Conservation (phyloP, 1,140 invertebrate species). For the Zaprionus tsacasi region DNA sequence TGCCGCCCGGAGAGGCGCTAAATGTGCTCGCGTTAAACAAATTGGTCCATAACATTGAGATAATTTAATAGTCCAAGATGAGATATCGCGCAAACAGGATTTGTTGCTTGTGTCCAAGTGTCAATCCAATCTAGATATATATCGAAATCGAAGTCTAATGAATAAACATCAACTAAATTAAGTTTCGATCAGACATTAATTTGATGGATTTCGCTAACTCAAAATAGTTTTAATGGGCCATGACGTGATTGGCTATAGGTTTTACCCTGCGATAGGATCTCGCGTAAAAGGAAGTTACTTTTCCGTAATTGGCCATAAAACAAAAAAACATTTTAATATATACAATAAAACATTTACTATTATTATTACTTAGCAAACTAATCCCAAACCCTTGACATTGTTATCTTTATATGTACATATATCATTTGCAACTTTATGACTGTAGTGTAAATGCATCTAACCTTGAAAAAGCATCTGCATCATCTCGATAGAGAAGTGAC, state of each 20-base stretch:
- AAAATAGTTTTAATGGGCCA: constrained; percentile 21
- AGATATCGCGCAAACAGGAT: constrained; percentile 68
- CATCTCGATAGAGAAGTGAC: neutral
- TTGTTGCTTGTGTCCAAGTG: constrained; percentile 37
- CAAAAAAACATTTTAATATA: neutral
- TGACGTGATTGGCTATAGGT: neutral
- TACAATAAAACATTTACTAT: neutral
- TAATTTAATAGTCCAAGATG: constrained; percentile 54
- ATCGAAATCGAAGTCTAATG: constrained; percentile 7
- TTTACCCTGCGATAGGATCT: neutral
- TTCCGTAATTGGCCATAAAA: neutral
- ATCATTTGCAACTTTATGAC: neutral
- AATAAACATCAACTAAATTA: constrained; percentile 3
- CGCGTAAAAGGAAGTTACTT: neutral
- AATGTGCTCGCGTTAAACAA: constrained; percentile 73
- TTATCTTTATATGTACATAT: neutral
- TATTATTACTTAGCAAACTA: neutral
- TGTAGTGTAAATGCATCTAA: neutral
- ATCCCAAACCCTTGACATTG: neutral
- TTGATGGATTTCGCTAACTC: constrained; percentile 27
- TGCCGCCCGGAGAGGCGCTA: constrained; percentile 47
- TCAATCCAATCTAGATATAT: constrained; percentile 7
- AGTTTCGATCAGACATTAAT: constrained; percentile 7
- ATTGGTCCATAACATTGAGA: constrained; percentile 72
- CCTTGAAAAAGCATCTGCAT: constrained; percentile 2